Evolutionary conservation across 1,140 invertebrate genomes (phyloP).

Genomic region (Cyrtorhinus lividipennis): DNA sequence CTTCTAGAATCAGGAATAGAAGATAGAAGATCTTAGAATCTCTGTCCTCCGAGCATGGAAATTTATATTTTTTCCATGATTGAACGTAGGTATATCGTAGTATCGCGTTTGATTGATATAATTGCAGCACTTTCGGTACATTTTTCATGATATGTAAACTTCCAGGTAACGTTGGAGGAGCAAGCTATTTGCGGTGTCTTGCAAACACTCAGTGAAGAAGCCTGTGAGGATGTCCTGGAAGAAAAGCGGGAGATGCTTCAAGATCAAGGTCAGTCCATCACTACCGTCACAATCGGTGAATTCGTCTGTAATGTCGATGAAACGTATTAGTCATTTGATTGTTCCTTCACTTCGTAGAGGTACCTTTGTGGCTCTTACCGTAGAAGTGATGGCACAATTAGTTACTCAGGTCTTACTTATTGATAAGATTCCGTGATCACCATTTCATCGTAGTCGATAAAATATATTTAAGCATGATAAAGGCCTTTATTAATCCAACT

Average conservation of each 20-base stretch:
- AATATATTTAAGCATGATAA: too few species aligned
- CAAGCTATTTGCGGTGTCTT: slow-evolving; percentile 86
- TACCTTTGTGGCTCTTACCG: too few species aligned
- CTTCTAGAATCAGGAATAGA: not conserved
- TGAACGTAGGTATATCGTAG: not conserved
- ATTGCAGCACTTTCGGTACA: too few species aligned
- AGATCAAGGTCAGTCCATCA: slow-evolving; percentile 17
- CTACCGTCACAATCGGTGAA: not conserved
- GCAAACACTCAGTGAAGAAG: slow-evolving; percentile 82
- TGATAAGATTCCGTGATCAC: too few species aligned
- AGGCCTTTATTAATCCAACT: too few species aligned
- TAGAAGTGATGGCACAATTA: too few species aligned
- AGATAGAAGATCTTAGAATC: not conserved
- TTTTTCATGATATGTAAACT: too few species aligned
- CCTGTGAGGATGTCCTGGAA: slow-evolving; percentile 67
- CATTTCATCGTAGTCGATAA: too few species aligned
- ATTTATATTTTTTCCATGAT: not conserved
- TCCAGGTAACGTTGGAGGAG: slow-evolving; percentile 77
- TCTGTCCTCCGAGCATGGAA: not conserved
- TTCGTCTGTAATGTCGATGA: too few species aligned
- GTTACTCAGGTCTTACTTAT: too few species aligned
- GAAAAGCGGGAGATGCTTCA: slow-evolving; percentile 27
- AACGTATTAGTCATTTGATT: too few species aligned
- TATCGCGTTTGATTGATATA: not conserved
- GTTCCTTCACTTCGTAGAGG: too few species aligned